Conservation (phyloP, 2,113 vertebrate genomes). For the Tichodroma muraria region DNA sequence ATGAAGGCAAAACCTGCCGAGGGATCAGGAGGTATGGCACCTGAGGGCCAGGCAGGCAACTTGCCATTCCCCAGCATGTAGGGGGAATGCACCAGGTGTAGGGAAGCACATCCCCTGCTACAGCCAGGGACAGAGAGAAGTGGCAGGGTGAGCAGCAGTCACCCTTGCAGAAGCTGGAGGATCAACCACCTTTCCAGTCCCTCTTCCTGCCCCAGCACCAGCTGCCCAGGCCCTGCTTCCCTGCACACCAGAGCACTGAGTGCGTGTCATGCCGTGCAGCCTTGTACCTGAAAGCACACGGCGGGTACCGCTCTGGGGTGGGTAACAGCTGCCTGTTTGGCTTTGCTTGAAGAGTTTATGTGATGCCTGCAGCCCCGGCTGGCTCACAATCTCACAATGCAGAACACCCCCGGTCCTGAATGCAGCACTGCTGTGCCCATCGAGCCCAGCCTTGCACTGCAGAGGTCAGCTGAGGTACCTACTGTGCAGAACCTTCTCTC, state of each 20-base stretch:
- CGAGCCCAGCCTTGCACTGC: neutral
- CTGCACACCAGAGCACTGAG: neutral
- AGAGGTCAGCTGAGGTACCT: neutral
- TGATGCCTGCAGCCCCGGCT: neutral
- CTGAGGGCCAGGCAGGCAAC: neutral
- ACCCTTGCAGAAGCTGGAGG: neutral
- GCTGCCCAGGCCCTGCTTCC: neutral
- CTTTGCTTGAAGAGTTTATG: neutral
- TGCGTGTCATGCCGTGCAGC: accelerated
- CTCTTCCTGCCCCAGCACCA: neutral
- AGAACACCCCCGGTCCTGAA: neutral
- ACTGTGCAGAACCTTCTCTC: neutral
- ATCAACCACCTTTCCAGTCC: neutral
- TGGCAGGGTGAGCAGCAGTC: neutral
- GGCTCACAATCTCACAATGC: neutral
- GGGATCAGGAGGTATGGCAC: neutral
- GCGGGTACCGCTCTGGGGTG: neutral
- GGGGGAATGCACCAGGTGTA: too few species aligned
- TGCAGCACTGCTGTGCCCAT: neutral
- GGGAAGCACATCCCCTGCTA: accelerated
- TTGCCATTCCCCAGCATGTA: accelerated
- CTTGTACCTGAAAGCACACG: neutral
- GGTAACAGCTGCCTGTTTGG: neutral
- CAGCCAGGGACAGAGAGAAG: neutral
- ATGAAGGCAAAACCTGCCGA: neutral